Percentiles rank a stretch among this genome's conserved stretches.
Evolutionary conservation across 1,140 invertebrate genomes (phyloP).

Genomic region (Ditylenchus dipsaci): DNA sequence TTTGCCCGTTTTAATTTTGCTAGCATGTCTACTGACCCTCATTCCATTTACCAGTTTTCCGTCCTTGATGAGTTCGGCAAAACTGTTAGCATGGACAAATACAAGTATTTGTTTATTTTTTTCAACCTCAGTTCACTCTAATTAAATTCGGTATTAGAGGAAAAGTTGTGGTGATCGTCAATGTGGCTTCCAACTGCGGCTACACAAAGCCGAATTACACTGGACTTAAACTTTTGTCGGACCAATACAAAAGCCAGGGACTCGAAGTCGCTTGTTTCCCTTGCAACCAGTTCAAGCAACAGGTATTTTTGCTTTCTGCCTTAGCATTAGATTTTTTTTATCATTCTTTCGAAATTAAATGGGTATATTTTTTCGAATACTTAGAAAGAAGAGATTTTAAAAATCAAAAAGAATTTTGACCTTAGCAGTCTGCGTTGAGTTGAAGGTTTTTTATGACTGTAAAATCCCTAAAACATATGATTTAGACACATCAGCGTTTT

Average conservation of each 20-base stretch:
- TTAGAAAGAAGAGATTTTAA: no score
- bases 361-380: no score
- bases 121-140: not conserved
- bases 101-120: slow-evolving; percentile 57
- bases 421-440: no score
- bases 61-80: slow-evolving; percentile 63
- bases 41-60: not conserved
- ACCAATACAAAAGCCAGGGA: slow-evolving; percentile 44
- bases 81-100: slow-evolving; percentile 61
- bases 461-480: no score
- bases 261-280: slow-evolving; percentile 44
- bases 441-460: no score
- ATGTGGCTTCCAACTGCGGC: slow-evolving; percentile 45
- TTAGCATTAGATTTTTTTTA: no score
- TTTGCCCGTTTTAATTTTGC: no score
- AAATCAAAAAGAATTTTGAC: no score
- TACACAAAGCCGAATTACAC: slow-evolving; percentile 38
- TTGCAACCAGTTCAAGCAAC: slow-evolving; percentile 35
- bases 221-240: slow-evolving; percentile 36
- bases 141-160: slow-evolving; percentile 22
- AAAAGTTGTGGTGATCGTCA: slow-evolving; percentile 43
- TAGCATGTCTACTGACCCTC: no score
- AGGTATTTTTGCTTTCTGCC: not conserved
- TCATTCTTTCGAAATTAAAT: not conserved
- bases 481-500: no score